phyloP scores from a whole-genome alignment of 2,888 invertebrate species.

The Tinea semifulvella region DNA sequence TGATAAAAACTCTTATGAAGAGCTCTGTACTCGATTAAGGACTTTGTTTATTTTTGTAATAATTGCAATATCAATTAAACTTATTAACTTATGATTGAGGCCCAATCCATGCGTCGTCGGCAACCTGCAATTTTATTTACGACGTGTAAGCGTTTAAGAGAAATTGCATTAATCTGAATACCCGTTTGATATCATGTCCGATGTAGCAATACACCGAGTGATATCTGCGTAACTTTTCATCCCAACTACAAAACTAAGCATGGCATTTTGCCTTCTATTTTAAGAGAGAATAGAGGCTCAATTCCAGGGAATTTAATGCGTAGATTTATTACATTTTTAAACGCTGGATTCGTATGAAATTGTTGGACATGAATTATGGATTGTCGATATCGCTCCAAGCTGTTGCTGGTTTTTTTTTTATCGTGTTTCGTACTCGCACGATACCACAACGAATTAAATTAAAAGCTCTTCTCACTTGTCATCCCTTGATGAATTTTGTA shows the following conservation, averaged over 20 bases:
- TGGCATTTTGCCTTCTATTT: slow-evolving; percentile 29
- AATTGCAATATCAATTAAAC: slow-evolving; percentile 49
- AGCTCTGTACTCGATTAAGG: not conserved
- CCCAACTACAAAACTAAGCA: slow-evolving; percentile 27
- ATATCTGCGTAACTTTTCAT: slow-evolving; percentile 25
- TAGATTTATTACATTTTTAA: slow-evolving; percentile 31
- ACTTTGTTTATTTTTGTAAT: slow-evolving; percentile 24
- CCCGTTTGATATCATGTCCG: slow-evolving; percentile 63
- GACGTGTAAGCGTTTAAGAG: slow-evolving; percentile 67
- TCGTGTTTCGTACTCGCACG: slow-evolving; percentile 50
- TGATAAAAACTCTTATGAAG: not conserved
- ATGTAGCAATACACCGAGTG: slow-evolving; percentile 61
- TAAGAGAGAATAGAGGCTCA: slow-evolving; percentile 33
- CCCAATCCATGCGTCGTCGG: slow-evolving; percentile 36
- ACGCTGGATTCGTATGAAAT: slow-evolving; percentile 55
- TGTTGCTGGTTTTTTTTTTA: slow-evolving; percentile 63
- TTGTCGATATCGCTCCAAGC: slow-evolving; percentile 67
- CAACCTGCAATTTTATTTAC: slow-evolving; percentile 64
- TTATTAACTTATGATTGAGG: slow-evolving; percentile 35
- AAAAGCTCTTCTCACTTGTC: slow-evolving; percentile 67
- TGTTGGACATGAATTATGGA: slow-evolving; percentile 67
- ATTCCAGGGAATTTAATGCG: slow-evolving; percentile 28
- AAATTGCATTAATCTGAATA: slow-evolving; percentile 67
- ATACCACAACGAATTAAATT: slow-evolving; percentile 67
- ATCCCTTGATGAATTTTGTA: slow-evolving; percentile 62